Evolutionary conservation across 2,113 vertebrate genomes (phyloP).

Genomic region (Cyrtonyx montezumae): DNA sequence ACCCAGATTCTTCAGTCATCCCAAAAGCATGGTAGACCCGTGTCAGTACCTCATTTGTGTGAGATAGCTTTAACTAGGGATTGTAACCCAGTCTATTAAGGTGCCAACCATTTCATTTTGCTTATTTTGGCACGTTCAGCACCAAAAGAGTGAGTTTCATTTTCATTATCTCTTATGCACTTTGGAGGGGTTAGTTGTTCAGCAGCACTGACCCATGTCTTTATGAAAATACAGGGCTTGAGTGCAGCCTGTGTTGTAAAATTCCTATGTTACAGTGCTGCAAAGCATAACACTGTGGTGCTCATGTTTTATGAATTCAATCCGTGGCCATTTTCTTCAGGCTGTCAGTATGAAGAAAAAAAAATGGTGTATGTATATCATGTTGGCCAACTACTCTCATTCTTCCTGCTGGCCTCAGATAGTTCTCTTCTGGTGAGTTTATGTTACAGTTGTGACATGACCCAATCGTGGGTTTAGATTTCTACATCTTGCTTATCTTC

Average conservation of each 20-base stretch:
- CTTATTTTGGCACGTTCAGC: background rate
- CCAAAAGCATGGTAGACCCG: background rate
- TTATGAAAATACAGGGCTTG: background rate
- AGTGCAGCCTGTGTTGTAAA: background rate
- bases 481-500: background rate
- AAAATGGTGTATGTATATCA: accelerated
- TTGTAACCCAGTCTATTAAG: background rate
- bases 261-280: background rate
- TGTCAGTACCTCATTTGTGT: background rate
- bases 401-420: background rate
- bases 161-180: background rate
- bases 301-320: background rate
- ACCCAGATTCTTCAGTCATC: background rate
- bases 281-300: background rate
- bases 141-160: background rate
- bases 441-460: background rate
- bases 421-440: background rate
- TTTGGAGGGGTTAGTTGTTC: background rate
- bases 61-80: background rate
- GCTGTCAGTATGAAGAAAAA: background rate
- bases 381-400: background rate
- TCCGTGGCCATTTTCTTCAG: background rate
- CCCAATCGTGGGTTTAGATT: background rate
- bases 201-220: background rate
- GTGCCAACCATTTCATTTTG: background rate